These are phyloP conservation scores for Xenus cinereus DNA, from an alignment of 2,113 vertebrate genomes.

Conservation along the genomic window DNA sequence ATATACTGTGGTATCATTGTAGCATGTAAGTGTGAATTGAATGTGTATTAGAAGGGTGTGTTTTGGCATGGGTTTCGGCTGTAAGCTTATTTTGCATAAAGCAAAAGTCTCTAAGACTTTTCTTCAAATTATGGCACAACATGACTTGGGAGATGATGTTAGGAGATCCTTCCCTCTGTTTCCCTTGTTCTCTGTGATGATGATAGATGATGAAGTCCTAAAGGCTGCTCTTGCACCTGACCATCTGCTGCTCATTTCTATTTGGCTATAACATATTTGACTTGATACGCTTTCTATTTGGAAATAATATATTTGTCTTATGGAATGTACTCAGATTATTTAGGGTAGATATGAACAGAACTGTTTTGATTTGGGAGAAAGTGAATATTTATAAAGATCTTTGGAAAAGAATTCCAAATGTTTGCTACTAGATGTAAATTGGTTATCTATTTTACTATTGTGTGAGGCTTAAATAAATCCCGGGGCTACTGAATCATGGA, in stretches of 20 bases:
- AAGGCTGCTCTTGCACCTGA: not conserved
- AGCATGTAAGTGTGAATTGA: not conserved
- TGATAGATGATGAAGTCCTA: not conserved
- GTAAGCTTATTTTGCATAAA: not conserved
- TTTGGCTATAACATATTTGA: not conserved
- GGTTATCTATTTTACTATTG: not conserved
- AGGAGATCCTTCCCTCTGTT: not conserved
- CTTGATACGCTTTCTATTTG: not conserved
- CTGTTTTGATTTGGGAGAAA: not conserved
- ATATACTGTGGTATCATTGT: not conserved
- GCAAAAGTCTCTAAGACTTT: not conserved
- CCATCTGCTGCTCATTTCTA: not conserved
- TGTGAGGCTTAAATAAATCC: not conserved
- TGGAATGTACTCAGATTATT: not conserved
- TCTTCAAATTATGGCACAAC: not conserved
- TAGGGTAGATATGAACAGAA: not conserved
- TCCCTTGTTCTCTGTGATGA: not conserved
- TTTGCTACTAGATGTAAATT: not conserved
- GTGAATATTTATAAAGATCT: not conserved
- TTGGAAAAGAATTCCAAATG: not conserved
- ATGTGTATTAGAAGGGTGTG: not conserved
- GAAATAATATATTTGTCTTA: not conserved
- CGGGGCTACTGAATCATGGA: not conserved
- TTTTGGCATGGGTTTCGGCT: not conserved
- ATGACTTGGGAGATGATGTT: not conserved